phyloP scores from a whole-genome alignment of 2,888 invertebrate species.

The Hipparchia sbordonii region DNA sequence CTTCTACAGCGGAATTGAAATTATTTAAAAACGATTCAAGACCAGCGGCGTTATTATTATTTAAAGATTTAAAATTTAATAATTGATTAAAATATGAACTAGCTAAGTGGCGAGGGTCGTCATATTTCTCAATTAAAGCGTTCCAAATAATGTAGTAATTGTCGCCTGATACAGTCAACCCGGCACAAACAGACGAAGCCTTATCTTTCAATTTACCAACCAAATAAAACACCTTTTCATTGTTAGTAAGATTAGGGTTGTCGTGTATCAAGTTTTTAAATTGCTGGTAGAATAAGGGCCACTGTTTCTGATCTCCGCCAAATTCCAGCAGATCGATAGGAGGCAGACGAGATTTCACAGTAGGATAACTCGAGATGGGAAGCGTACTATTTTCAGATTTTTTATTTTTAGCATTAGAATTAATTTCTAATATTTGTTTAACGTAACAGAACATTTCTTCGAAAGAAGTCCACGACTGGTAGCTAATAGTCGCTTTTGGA shows the following conservation, averaged over 20 bases:
- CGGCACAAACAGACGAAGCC: conserved; percentile 29
- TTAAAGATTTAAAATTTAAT: no score
- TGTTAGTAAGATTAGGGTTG: conserved; percentile 26
- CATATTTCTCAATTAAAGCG: conserved; percentile 31
- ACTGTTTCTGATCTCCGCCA: conserved; percentile 26
- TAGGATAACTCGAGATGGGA: no score
- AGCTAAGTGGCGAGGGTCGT: conserved; percentile 32
- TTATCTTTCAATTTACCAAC: conserved; percentile 33
- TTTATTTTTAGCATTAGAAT: neutral
- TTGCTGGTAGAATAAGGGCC: conserved; percentile 32
- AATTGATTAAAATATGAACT: no score
- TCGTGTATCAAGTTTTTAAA: conserved; percentile 30
- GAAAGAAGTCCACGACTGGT: neutral
- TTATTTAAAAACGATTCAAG: no score
- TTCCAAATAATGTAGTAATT: conserved; percentile 34
- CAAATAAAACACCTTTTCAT: conserved; percentile 34
- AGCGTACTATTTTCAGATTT: neutral
- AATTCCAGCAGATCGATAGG: conserved; percentile 22
- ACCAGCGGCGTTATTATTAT: no score
- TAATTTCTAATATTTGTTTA: neutral
- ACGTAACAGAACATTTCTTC: neutral
- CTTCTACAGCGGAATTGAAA: no score
- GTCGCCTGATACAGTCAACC: conserved; percentile 29
- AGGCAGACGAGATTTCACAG: neutral
- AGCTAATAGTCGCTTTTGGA: neutral